Evolutionary conservation across 2,113 vertebrate genomes (phyloP).

Genomic region (Misgurnus mizolepis): DNA sequence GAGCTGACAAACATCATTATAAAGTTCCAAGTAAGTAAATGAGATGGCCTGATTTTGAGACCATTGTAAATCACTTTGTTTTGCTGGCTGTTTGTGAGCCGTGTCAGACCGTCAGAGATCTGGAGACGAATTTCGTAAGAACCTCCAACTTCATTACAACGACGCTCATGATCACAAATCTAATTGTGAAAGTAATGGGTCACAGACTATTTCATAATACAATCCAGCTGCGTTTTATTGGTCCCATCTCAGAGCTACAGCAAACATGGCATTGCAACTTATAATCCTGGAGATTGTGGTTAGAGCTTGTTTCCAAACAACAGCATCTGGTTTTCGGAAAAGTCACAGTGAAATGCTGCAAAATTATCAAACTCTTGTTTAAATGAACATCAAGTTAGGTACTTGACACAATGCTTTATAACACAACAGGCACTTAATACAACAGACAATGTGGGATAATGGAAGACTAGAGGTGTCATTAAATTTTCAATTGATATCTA

Average conservation of each 20-base stretch:
- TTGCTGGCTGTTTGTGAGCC: constrained; percentile 45
- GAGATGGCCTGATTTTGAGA: constrained; percentile 17
- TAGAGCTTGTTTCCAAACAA: not conserved
- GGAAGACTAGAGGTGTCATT: not conserved
- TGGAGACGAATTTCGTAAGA: constrained; percentile 24
- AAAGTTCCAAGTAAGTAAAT: constrained; percentile 31
- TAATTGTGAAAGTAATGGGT: constrained; percentile 58
- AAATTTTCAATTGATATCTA: too few species aligned
- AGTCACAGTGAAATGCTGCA: constrained; percentile 3
- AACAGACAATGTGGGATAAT: not conserved
- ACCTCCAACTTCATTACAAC: constrained; percentile 52
- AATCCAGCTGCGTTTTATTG: constrained; percentile 56
- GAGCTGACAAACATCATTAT: constrained; percentile 33
- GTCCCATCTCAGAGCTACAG: constrained; percentile 38
- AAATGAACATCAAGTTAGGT: not conserved
- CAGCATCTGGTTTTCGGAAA: constrained; percentile 29
- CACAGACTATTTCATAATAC: constrained; percentile 57
- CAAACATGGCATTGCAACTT: constrained; percentile 28
- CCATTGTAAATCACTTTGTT: constrained; percentile 21
- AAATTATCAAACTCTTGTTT: constrained; percentile 1
- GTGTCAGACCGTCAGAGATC: constrained; percentile 31
- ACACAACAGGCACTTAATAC: not conserved
- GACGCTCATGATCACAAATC: constrained; percentile 52
- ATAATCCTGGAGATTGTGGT: constrained; percentile 20
- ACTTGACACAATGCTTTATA: not conserved